Evolutionary conservation across 1,140 invertebrate species (phyloP).

Genomic region (Portunus trituberculatus): DNA sequence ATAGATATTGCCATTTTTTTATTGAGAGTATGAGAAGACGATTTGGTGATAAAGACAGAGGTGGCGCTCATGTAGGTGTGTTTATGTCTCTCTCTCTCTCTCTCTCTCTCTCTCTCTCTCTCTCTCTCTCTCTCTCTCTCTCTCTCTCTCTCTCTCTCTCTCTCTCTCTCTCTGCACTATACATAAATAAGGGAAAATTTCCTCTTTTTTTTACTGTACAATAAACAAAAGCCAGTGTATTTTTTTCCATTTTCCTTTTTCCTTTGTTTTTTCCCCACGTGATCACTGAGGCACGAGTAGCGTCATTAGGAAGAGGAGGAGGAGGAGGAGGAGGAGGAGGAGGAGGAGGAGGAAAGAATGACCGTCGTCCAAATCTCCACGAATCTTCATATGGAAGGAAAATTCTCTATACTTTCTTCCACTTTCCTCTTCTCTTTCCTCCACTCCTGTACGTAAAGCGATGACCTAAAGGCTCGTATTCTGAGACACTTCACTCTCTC

Average conservation of each 20-base stretch:
- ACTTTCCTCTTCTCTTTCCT: not conserved
- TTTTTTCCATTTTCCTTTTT: no score
- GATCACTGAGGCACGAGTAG: not conserved
- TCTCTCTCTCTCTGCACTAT: not conserved
- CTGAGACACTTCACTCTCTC: no score
- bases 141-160: constrained; percentile 1
- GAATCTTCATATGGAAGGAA: not conserved
- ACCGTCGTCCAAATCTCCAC: not conserved
- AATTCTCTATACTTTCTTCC: not conserved
- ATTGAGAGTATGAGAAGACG: constrained; percentile 66
- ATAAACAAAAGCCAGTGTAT: no score
- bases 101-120: constrained; percentile 56
- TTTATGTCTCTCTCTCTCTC: constrained; percentile 28
- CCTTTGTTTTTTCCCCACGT: not conserved
- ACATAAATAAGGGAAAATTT: no score
- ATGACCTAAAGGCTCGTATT: no score
- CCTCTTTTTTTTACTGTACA: no score
- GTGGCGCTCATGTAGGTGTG: constrained; percentile 29
- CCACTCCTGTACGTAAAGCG: no score
- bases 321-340: not conserved
- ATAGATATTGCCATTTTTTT: constrained; percentile 72
- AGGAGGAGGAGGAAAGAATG: not conserved
- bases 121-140: constrained; percentile 56
- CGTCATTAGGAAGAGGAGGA: no score
- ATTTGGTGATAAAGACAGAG: constrained; percentile 67